These are phyloP conservation scores for Sitobion miscanthi DNA, from an alignment of 1,140 invertebrate species.

Conservation along the genomic window DNA sequence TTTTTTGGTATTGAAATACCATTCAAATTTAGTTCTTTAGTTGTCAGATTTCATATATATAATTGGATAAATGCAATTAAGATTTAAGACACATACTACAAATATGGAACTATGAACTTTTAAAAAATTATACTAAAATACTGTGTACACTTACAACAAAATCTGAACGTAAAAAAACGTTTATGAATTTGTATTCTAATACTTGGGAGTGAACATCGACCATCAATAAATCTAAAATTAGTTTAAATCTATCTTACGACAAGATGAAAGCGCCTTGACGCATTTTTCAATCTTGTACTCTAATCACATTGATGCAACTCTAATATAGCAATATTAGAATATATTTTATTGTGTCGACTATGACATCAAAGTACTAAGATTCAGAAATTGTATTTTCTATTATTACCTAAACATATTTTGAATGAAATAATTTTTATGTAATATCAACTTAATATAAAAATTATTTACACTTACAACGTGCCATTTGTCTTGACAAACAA, in stretches of 20 bases:
- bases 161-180: background rate
- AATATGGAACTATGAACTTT: background rate
- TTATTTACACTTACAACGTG: conserved; percentile 42
- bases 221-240: background rate
- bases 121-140: background rate
- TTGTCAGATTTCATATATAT: background rate
- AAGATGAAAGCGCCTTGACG: background rate
- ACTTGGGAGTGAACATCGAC: conserved; percentile 27
- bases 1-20: background rate
- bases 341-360: no score
- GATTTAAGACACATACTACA: no score
- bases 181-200: conserved; percentile 39
- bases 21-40: background rate
- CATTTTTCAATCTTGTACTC: background rate
- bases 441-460: background rate
- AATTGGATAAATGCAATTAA: background rate
- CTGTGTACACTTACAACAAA: conserved; percentile 46
- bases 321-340: background rate
- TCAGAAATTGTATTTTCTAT: background rate
- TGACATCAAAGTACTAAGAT: background rate
- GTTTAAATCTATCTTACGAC: background rate
- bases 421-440: background rate
- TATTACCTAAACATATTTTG: background rate
- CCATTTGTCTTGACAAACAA: conserved; percentile 9
- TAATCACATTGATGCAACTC: background rate